Conservation (phyloP, 2,113 vertebrate genomes). For the Mobula hypostoma region DNA sequence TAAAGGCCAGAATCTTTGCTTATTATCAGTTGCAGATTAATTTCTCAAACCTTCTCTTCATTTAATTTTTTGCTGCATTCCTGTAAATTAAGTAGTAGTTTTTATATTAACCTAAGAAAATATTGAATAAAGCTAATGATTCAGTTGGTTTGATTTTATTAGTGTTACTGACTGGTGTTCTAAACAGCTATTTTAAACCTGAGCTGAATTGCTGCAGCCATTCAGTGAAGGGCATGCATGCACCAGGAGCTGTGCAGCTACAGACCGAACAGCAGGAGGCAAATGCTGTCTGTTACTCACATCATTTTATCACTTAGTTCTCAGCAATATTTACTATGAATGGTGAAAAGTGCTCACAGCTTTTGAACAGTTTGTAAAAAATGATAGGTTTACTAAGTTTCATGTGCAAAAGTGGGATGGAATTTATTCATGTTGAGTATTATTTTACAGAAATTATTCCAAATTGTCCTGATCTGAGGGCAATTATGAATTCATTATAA, state of each 20-base stretch:
- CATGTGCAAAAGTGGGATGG: not conserved
- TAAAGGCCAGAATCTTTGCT: slow-evolving; percentile 35
- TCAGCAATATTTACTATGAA: not conserved
- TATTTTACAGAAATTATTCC: not conserved
- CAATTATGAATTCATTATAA: not conserved
- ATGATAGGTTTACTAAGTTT: not conserved
- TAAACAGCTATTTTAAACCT: not conserved
- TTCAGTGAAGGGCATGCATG: not conserved
- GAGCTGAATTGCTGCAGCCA: not conserved
- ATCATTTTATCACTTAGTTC: too few species aligned
- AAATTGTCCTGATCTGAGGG: not conserved
- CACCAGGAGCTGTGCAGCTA: not conserved
- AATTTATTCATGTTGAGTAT: not conserved
- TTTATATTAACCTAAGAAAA: not conserved
- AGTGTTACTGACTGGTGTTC: not conserved
- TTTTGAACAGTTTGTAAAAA: not conserved
- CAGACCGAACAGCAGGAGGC: not conserved
- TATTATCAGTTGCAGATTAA: slow-evolving; percentile 33
- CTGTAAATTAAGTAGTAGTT: not conserved
- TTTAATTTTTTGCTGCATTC: slow-evolving; percentile 41
- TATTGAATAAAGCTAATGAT: not conserved
- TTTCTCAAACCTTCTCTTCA: slow-evolving; percentile 2
- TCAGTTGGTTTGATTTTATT: not conserved
- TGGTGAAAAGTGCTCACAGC: not conserved
- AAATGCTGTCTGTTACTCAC: not conserved